phyloP scores from a whole-genome alignment of 2,797 vertebrate species.

The Lepilemur ruficaudatus region DNA sequence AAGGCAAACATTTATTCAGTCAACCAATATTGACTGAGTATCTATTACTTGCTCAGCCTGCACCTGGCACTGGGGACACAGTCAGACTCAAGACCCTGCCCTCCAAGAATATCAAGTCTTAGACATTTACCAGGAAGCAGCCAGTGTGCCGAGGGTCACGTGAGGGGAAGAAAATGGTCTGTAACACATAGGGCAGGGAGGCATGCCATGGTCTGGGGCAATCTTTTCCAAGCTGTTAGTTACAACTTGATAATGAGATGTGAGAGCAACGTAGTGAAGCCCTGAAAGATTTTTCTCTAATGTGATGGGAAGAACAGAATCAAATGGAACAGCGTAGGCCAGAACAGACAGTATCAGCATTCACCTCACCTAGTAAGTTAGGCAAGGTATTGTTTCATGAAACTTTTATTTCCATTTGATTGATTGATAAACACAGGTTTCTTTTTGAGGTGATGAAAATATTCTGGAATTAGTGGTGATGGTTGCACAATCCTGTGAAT shows the following conservation, averaged over 20 bases:
- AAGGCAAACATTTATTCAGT: neutral
- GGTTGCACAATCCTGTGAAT: neutral
- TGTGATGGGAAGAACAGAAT: neutral
- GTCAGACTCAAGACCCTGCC: neutral
- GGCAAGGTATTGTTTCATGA: neutral
- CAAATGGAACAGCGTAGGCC: neutral
- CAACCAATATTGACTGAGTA: neutral
- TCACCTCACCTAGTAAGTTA: neutral
- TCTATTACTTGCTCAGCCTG: neutral
- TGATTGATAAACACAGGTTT: neutral
- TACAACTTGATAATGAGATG: neutral
- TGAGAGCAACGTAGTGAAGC: neutral
- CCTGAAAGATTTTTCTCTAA: neutral
- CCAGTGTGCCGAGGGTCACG: neutral
- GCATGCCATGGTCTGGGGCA: accelerated
- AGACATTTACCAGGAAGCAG: neutral
- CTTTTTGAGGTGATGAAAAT: neutral
- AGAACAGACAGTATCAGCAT: neutral
- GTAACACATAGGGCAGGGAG: neutral
- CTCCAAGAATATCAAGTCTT: neutral
- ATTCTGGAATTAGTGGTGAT: neutral
- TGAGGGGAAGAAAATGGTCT: neutral
- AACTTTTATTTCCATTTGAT: neutral
- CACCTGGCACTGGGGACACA: neutral
- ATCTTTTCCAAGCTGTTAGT: neutral